phyloP scores from a whole-genome alignment of 2,113 vertebrate species.

The Delphinapterus leucas region DNA sequence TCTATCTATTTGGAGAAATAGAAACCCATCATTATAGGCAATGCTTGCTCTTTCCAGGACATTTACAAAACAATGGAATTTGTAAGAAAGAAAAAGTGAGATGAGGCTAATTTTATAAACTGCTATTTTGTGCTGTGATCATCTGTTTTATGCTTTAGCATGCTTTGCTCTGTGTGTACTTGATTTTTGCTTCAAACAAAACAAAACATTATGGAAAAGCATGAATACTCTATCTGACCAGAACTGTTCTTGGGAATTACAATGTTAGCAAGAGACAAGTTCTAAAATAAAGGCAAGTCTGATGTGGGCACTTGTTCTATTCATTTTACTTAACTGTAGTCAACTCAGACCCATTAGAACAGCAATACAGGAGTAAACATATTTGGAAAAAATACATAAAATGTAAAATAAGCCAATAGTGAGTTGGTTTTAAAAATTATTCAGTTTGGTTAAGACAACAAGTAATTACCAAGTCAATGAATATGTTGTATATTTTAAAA shows the following conservation, averaged over 20 bases:
- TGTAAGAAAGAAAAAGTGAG: background rate
- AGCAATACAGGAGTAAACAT: background rate
- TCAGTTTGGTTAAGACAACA: background rate
- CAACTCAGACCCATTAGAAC: background rate
- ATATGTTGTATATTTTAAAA: background rate
- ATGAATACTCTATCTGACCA: background rate
- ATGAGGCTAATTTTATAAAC: background rate
- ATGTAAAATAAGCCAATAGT: background rate
- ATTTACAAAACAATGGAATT: background rate
- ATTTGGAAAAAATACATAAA: background rate
- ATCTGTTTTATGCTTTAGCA: background rate
- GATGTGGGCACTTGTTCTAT: background rate
- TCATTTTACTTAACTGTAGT: background rate
- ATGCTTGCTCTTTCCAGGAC: background rate
- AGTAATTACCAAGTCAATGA: background rate
- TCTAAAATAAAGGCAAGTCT: conserved; percentile 48
- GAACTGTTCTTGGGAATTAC: background rate
- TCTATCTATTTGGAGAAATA: background rate
- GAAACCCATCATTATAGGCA: background rate
- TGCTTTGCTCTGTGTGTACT: background rate
- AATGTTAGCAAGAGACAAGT: background rate
- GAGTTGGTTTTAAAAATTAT: background rate
- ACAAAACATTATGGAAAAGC: background rate
- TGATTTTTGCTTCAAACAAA: background rate
- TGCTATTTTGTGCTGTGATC: background rate